Conservation (phyloP, 1,140 invertebrate genomes). For the Drosophila oshimai region DNA sequence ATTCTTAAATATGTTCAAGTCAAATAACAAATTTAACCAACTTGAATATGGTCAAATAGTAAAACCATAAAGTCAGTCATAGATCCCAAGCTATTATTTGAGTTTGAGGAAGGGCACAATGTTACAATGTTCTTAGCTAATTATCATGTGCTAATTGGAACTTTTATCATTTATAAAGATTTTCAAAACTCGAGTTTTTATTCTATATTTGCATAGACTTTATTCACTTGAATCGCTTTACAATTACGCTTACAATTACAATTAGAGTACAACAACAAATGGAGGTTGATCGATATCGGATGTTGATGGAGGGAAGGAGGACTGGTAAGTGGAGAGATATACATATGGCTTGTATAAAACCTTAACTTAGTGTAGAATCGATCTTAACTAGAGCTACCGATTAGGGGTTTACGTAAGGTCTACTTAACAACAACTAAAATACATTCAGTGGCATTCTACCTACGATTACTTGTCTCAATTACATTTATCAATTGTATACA, state of each 20-base stretch:
- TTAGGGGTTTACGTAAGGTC: constrained; percentile 16
- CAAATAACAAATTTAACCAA: too few relatives aligned
- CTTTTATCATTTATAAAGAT: background rate
- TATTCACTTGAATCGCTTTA: constrained; percentile 67
- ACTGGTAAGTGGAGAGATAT: constrained; percentile 4
- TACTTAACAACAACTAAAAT: constrained; percentile 79
- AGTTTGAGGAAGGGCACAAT: background rate
- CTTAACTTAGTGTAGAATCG: constrained; percentile 44
- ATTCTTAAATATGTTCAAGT: too few relatives aligned
- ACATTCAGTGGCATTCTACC: constrained; percentile 76
- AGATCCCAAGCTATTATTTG: background rate
- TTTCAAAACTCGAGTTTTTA: constrained; percentile 13
- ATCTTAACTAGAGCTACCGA: constrained; percentile 43
- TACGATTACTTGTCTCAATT: constrained; percentile 38
- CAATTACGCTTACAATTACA: constrained; percentile 57
- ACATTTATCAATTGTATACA: constrained; percentile 26
- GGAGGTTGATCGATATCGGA: constrained; percentile 52
- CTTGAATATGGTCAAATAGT: too few relatives aligned
- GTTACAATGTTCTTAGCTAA: background rate
- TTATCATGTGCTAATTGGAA: constrained; percentile 9
- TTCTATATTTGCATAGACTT: constrained; percentile 55
- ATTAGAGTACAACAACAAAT: constrained; percentile 65
- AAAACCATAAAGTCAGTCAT: too few relatives aligned
- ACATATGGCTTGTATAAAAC: constrained; percentile 69
- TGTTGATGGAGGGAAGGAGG: constrained; percentile 16